Base-by-base conservation (phyloP, 2,888 invertebrate genomes). In the Tetranychus piercei region DNA sequence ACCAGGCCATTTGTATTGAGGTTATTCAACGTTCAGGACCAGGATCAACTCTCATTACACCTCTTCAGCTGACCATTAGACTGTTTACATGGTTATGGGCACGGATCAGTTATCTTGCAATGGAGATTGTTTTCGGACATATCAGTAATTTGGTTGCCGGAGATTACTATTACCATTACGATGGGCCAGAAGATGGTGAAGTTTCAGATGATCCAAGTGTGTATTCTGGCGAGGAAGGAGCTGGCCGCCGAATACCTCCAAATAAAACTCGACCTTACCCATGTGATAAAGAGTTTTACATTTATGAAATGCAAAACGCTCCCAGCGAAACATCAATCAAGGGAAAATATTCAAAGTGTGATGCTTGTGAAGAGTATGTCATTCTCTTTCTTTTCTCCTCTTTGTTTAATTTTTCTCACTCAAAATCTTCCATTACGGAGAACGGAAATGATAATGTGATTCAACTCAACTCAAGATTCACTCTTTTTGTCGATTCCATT, bases 1-100 rank as follows among this genome's bases (percentile, higher is more conserved):
- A 92, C 81, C 94, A 94, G 82, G 93, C 92, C 1, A 86, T 90
- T 67, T 94, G 93, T 80, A 90, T 91, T 79, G 87, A 89, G 74
- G 81, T 82, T 2, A 82, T 77, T 55, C 67, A 73, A 34, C 55
- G 74, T 1, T 76, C 75, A 74, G 78, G 78, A 18, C 77, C 78
- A 74, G 76, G 79, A 18, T 75, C 77, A 22, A 75, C 76, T 34
- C 75, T 79, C 20, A 77, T 78, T 69, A 78, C 78, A 79, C 80
- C 80, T 22, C 74, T 80, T 43, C 77, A 78, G 34, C 78, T 79
- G 45, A 22, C 80, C 1, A 74, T 76, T 76, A 77, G 75, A 72
- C 23, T 80, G 4, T 76, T 80, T 45, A 78, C 78, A 66, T 79
- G 79, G 78, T 72, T 79, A 18, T 73, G 80, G 73, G 77, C 78